Evolutionary conservation across 2,113 vertebrate species (phyloP), one percentile per base, ranked within the genome.

Genomic region (Misgurnus mizolepis): DNA sequence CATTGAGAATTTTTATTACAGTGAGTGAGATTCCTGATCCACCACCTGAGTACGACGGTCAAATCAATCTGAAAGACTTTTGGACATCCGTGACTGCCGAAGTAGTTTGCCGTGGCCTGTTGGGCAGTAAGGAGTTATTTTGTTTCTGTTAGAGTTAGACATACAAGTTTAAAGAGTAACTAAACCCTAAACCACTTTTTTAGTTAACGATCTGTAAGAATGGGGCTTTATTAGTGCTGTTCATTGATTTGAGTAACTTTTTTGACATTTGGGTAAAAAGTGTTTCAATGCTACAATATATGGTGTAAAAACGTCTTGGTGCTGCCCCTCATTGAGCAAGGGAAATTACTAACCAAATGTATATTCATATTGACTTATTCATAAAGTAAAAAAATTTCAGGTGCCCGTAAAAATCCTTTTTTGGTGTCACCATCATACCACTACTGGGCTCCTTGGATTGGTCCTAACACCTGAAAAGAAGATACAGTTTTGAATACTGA

Each of bases 401-500:
- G 5, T 62, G 22, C 27, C 5, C 0, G 11, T 62, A 27, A 64
- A 64, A 64, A 40, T 64, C 61, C 12, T 64, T 64, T 64, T 64
- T 40, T 64, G 34, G 61, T 64, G 61, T 64, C 61, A 64, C 61
- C 34, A 64, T 64, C 61, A 64, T 64, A 64, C 61, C 12, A 39
- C 61, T 64, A 64, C 61, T 64, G 61, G 34, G 27, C 27, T 34
- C 27, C 27, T 34, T 34, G 27, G 27, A 34, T 34, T 34, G 27
- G 27, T 34, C 27, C 62, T 22, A 65, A 65, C 34, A 65, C 62
- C 34, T 40, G 62, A 65, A 40, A 0, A 65, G 62, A 40, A 65
- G 34, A 65, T 34, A 39, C 12, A 15, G 62, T 65, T 64, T 64
- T 64, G 47, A 72, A 72, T n/a, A 72, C 69, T 40, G 69, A 72